These are phyloP conservation scores for Delichon dasypus DNA, from an alignment of 2,797 vertebrate genomes.

Conservation along the genomic window DNA sequence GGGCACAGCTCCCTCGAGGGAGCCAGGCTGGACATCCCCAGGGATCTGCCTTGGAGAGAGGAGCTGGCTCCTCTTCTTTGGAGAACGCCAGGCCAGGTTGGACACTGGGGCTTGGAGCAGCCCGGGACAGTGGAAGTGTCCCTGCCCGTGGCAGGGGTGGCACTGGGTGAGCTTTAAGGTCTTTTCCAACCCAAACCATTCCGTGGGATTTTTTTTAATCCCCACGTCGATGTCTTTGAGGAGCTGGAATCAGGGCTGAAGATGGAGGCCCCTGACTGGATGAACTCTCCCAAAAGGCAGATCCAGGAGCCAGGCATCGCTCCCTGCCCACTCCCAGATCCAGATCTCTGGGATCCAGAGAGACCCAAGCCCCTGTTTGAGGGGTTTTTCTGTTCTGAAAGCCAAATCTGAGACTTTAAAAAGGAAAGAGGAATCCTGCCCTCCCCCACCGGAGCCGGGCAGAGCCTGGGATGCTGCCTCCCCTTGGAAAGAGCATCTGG, in stretches of 20 bases:
- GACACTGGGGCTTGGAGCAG: background rate
- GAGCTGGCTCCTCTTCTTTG: background rate
- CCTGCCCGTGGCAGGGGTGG: background rate
- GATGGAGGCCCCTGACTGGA: background rate
- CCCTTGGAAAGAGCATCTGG: conserved; percentile 55
- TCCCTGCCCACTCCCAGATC: background rate
- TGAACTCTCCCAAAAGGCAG: background rate
- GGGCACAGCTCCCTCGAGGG: fast-evolving
- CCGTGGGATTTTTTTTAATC: background rate
- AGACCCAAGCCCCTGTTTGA: background rate
- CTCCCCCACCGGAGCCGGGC: background rate
- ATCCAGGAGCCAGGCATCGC: background rate
- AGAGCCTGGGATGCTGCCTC: background rate
- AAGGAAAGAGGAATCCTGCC: conserved; percentile 24
- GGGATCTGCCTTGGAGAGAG: background rate
- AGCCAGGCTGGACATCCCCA: background rate
- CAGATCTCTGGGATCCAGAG: background rate
- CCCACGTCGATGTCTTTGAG: background rate
- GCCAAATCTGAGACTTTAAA: background rate
- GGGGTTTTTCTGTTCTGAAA: background rate
- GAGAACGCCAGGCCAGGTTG: background rate
- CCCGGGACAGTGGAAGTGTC: background rate
- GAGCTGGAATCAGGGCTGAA: background rate
- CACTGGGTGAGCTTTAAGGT: background rate
- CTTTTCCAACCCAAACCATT: background rate